These are phyloP conservation scores for Bombus haemorrhoidalis DNA, from an alignment of 1,140 invertebrate species.

Conservation along the genomic window DNA sequence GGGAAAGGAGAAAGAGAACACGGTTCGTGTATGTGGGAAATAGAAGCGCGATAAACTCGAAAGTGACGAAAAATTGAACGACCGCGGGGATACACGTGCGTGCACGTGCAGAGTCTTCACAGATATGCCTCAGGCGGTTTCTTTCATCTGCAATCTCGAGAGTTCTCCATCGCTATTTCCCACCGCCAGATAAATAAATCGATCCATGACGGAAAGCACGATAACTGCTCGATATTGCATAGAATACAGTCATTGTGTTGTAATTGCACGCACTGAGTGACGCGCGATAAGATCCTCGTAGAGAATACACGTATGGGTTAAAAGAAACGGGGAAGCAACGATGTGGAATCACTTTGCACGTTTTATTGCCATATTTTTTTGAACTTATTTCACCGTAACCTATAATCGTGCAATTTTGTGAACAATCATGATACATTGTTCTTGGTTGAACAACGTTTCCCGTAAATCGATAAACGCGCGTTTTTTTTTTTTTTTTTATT, in stretches of 20 bases:
- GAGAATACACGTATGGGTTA: neutral
- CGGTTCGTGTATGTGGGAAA: neutral
- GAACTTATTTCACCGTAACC: neutral
- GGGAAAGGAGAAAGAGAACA: slow-evolving; percentile 3
- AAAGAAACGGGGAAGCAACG: neutral
- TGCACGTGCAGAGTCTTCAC: neutral
- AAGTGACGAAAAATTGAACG: slow-evolving; percentile 48
- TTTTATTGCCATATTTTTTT: neutral
- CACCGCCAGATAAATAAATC: slow-evolving; percentile 31
- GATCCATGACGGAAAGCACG: neutral
- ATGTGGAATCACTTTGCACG: slow-evolving; percentile 7
- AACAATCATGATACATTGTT: neutral
- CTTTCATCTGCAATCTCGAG: slow-evolving; percentile 5
- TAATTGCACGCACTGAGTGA: neutral
- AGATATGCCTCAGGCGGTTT: neutral
- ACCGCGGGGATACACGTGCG: slow-evolving; percentile 1
- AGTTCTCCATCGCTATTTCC: neutral
- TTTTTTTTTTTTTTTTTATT: neutral
- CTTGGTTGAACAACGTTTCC: neutral
- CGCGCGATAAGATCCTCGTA: slow-evolving; percentile 16
- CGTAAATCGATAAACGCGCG: neutral
- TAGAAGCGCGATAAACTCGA: slow-evolving; percentile 2
- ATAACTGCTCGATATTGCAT: slow-evolving; percentile 46
- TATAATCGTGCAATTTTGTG: neutral
- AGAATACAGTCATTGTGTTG: slow-evolving; percentile 36